Evolutionary conservation across 2,113 vertebrate species (phyloP).

Genomic region (Martes martes): DNA sequence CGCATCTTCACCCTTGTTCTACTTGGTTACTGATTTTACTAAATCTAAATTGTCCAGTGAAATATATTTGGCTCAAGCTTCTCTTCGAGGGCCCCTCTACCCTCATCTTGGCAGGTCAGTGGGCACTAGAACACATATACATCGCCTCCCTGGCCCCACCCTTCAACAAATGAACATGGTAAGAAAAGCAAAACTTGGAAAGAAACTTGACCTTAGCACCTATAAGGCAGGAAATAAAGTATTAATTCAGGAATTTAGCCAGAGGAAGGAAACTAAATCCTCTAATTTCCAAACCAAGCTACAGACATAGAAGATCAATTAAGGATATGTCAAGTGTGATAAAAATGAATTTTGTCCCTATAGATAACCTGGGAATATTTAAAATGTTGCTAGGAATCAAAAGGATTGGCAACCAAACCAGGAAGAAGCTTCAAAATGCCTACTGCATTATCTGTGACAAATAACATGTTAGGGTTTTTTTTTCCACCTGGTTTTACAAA

Average conservation of each 20-base stretch:
- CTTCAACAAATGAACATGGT: background rate
- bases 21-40: background rate
- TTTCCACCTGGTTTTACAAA: background rate
- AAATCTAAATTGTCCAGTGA: background rate
- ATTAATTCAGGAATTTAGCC: background rate
- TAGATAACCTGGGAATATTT: background rate
- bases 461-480: background rate
- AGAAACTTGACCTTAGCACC: constrained; percentile 36
- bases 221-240: background rate
- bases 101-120: background rate
- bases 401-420: background rate
- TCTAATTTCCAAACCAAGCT: constrained; percentile 29
- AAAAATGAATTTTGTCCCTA: background rate
- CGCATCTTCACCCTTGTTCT: background rate
- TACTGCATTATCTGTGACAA: background rate
- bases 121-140: background rate
- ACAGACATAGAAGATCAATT: constrained; percentile 3
- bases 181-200: constrained; percentile 15
- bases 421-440: background rate
- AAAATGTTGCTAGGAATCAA: constrained; percentile 13
- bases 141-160: rapidly evolving
- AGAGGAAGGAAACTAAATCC: background rate
- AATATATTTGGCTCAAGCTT: background rate
- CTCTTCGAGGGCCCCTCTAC: background rate
- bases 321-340: background rate